Percentiles rank a stretch among this genome's conserved stretches.
phyloP scores from a whole-genome alignment of 2,888 invertebrate genomes.

The Geophilus truncorum region DNA sequence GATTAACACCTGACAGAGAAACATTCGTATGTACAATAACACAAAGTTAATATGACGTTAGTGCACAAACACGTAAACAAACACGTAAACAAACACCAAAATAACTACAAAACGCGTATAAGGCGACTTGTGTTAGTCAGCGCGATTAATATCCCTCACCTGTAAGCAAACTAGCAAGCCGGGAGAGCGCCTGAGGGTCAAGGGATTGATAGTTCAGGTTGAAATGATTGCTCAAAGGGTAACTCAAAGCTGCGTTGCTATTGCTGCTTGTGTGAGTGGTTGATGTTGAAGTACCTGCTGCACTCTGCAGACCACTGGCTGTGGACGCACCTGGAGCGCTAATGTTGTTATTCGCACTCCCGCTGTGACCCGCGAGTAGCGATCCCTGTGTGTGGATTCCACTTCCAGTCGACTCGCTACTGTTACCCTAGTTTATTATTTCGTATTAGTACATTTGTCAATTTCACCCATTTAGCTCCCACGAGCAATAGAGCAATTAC shows the following conservation, averaged over 20 bases:
- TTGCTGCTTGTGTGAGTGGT: slow-evolving; percentile 22
- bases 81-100: background rate
- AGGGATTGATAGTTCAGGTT: slow-evolving; percentile 30
- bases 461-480: background rate
- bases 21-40: background rate
- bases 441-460: background rate
- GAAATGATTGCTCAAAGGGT: slow-evolving; percentile 22
- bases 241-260: slow-evolving; percentile 25
- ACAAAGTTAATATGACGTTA: background rate
- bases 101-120: background rate
- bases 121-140: background rate
- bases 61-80: background rate
- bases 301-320: slow-evolving; percentile 3
- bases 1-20: slow-evolving; percentile 5
- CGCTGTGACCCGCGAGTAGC: slow-evolving; percentile 18
- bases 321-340: background rate
- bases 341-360: background rate
- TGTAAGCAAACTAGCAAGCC: slow-evolving; percentile 36
- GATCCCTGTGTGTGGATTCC: slow-evolving; percentile 25
- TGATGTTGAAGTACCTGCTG: slow-evolving; percentile 30
- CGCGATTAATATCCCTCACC: slow-evolving; percentile 37
- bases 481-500: slow-evolving; percentile 22
- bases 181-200: slow-evolving; percentile 30
- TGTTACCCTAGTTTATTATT: slow-evolving; percentile 28
- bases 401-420: slow-evolving; percentile 33